A percentile compares a stretch with the other conserved stretches of the same genome.
phyloP scores from a whole-genome alignment of 2,113 vertebrate genomes.

The Capra hircus region DNA sequence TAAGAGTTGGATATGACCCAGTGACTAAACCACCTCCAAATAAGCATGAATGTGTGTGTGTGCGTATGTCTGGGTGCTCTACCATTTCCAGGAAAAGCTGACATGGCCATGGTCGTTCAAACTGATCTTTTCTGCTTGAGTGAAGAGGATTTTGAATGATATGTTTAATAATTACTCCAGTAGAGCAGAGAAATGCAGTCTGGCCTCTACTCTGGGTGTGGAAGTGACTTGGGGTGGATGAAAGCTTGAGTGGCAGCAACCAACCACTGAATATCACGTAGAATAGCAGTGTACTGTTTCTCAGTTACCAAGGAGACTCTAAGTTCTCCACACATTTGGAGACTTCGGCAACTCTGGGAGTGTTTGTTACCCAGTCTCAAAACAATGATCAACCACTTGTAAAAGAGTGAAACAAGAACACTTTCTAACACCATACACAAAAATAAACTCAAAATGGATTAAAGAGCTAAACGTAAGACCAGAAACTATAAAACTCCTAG shows the following conservation, averaged over 20 bases:
- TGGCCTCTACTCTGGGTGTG: background rate
- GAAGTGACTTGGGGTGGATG: background rate
- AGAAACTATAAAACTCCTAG: too few species aligned
- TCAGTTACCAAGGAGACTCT: background rate
- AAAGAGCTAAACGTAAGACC: too few species aligned
- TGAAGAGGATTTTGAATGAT: constrained; percentile 1
- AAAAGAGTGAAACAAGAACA: too few species aligned
- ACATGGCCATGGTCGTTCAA: background rate
- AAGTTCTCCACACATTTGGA: background rate
- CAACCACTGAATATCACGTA: background rate
- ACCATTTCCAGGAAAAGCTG: background rate
- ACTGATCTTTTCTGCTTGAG: background rate
- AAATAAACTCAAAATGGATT: too few species aligned
- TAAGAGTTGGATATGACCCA: background rate
- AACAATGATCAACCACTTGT: background rate
- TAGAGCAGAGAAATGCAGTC: background rate
- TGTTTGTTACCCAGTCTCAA: background rate
- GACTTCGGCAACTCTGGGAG: background rate
- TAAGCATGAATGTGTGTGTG: background rate
- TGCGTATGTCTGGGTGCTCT: accelerated
- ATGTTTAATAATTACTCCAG: background rate
- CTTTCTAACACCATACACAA: too few species aligned
- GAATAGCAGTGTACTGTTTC: background rate
- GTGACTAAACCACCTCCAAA: background rate
- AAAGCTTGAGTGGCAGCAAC: background rate